phyloP scores from a whole-genome alignment of 2,113 vertebrate species.

The Barnardius zonarius region DNA sequence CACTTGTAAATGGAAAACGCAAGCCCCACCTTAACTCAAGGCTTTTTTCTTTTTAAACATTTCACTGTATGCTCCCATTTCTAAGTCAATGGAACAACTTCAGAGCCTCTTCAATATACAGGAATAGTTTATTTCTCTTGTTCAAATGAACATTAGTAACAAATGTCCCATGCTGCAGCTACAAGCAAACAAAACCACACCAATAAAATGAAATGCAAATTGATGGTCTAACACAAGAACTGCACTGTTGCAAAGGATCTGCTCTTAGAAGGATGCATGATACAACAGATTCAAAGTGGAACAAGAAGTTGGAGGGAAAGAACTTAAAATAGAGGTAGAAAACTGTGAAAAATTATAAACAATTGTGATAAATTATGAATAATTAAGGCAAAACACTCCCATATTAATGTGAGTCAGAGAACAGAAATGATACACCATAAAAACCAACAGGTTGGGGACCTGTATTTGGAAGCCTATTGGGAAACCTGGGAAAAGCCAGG shows the following conservation, averaged over 20 bases:
- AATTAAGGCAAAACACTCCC: neutral
- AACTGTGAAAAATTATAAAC: neutral
- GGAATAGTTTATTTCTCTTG: neutral
- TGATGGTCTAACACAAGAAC: neutral
- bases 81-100: neutral
- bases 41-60: slow-evolving; percentile 4
- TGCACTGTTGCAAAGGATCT: neutral
- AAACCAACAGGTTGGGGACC: neutral
- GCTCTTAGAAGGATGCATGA: rapidly evolving
- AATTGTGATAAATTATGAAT: neutral
- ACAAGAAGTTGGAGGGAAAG: neutral
- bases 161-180: neutral
- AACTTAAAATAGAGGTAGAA: neutral
- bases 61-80: neutral
- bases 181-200: neutral
- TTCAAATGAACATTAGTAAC: neutral
- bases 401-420: neutral
- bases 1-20: neutral
- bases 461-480: neutral
- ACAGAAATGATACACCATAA: neutral
- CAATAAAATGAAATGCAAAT: neutral
- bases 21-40: neutral
- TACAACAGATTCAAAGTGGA: neutral
- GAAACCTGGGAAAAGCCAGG: neutral
- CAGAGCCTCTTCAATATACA: neutral